Conservation (phyloP, 2,113 vertebrate genomes). For the Passer domesticus region DNA sequence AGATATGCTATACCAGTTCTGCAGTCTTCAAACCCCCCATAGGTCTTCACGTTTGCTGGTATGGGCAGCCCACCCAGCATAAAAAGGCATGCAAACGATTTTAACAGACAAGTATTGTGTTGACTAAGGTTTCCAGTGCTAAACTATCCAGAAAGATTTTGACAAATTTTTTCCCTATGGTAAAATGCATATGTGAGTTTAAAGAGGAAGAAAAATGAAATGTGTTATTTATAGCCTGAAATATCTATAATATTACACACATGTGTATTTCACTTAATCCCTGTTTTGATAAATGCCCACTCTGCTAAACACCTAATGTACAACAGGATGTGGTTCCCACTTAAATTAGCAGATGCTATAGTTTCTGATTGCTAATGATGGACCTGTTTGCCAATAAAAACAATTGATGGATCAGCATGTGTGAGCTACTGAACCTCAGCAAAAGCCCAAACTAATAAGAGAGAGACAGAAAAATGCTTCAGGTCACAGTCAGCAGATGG, state of each 20-base stretch:
- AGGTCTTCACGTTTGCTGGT: neutral
- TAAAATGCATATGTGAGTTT: constrained; percentile 27
- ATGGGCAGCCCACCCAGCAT: constrained; percentile 28
- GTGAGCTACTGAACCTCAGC: constrained; percentile 57
- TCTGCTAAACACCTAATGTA: constrained; percentile 49
- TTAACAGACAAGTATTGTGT: constrained; percentile 34
- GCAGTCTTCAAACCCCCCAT: neutral
- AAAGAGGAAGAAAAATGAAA: constrained; percentile 47
- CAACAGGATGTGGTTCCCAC: constrained; percentile 49
- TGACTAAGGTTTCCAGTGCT: constrained; percentile 27
- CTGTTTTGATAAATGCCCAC: constrained; percentile 51
- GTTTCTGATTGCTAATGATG: constrained; percentile 54
- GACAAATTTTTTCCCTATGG: constrained; percentile 35
- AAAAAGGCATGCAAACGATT: constrained; percentile 5
- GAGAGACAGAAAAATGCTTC: constrained; percentile 41
- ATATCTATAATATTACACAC: constrained; percentile 27
- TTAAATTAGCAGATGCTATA: constrained; percentile 56
- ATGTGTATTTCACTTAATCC: constrained; percentile 17
- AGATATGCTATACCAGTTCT: neutral
- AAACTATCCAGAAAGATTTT: constrained; percentile 55
- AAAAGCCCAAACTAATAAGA: constrained; percentile 52
- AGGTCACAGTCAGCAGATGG: constrained; percentile 66
- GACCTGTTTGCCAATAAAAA: constrained; percentile 60
- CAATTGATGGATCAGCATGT: constrained; percentile 53
- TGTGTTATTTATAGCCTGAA: constrained; percentile 47